phyloP scores from a whole-genome alignment of 2,888 invertebrate genomes.

The Leucania comma region DNA sequence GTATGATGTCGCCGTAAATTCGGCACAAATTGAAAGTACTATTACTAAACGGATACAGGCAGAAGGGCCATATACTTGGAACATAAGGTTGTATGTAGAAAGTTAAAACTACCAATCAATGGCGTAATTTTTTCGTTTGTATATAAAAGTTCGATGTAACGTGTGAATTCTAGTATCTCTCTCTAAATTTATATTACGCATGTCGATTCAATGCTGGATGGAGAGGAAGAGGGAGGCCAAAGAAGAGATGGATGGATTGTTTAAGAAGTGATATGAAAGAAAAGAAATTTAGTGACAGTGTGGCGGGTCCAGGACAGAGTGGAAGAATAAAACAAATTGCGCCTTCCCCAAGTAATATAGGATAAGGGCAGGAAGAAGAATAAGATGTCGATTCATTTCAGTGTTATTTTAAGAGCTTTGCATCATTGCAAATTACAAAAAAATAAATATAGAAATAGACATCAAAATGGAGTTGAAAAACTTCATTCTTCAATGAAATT shows the following conservation, averaged over 20 bases:
- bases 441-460: not conserved
- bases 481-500: too few relatives aligned
- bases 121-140: not conserved
- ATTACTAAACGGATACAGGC: constrained; percentile 58
- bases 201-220: too few relatives aligned
- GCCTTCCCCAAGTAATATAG: too few relatives aligned
- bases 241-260: too few relatives aligned
- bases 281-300: too few relatives aligned
- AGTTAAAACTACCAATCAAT: not conserved
- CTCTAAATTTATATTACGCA: too few relatives aligned
- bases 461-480: not conserved
- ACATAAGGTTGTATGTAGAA: not conserved
- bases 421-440: not conserved
- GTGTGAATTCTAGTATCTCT: not conserved
- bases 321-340: too few relatives aligned
- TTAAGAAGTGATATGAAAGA: too few relatives aligned
- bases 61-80: constrained; percentile 32
- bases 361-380: too few relatives aligned
- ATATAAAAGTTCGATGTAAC: not conserved
- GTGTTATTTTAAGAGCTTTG: not conserved
- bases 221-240: too few relatives aligned
- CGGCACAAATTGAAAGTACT: constrained; percentile 85
- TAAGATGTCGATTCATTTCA: too few relatives aligned
- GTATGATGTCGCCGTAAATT: constrained; percentile 75
- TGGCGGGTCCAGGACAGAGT: too few relatives aligned